Conservation (phyloP, 1,140 invertebrate genomes). For the Agrypnia vestita region DNA sequence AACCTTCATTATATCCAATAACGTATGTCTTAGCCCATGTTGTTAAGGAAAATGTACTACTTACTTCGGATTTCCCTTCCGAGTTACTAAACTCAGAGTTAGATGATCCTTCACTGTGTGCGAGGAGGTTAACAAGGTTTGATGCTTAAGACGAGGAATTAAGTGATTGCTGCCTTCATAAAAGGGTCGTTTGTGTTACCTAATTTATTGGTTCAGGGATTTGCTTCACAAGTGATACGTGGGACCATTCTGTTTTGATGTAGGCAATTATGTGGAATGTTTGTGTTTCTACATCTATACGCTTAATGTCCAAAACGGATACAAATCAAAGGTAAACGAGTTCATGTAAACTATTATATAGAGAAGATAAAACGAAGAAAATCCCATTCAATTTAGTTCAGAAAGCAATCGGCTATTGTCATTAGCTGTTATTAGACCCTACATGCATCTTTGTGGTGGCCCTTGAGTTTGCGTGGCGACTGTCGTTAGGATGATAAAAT, state of each 20-base stretch:
- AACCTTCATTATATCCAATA: conserved; percentile 4
- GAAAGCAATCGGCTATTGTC: too few relatives aligned
- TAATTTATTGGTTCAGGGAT: conserved; percentile 36
- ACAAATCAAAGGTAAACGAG: too few relatives aligned
- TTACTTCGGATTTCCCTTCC: conserved; percentile 22
- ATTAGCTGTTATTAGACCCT: too few relatives aligned
- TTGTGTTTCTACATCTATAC: not conserved
- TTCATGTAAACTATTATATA: too few relatives aligned
- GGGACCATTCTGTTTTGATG: conserved; percentile 1
- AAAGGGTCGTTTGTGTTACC: conserved; percentile 22
- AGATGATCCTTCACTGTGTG: conserved; percentile 1
- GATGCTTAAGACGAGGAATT: conserved; percentile 37
- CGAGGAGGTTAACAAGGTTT: conserved; percentile 34
- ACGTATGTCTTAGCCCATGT: conserved; percentile 19
- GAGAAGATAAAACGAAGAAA: too few relatives aligned
- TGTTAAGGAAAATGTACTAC: conserved; percentile 13
- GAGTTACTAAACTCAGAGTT: conserved; percentile 33
- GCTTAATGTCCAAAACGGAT: too few relatives aligned
- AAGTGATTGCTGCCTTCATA: conserved; percentile 40
- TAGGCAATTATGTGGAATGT: conserved; percentile 11
- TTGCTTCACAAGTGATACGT: conserved; percentile 29
- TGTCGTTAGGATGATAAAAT: too few relatives aligned
- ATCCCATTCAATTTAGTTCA: too few relatives aligned
- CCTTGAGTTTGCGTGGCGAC: too few relatives aligned
- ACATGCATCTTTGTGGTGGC: too few relatives aligned